A percentile compares a stretch with the other conserved stretches of the same genome.
Conservation (phyloP, 2,888 invertebrate genomes). For the Pristionchus exspectatus region DNA sequence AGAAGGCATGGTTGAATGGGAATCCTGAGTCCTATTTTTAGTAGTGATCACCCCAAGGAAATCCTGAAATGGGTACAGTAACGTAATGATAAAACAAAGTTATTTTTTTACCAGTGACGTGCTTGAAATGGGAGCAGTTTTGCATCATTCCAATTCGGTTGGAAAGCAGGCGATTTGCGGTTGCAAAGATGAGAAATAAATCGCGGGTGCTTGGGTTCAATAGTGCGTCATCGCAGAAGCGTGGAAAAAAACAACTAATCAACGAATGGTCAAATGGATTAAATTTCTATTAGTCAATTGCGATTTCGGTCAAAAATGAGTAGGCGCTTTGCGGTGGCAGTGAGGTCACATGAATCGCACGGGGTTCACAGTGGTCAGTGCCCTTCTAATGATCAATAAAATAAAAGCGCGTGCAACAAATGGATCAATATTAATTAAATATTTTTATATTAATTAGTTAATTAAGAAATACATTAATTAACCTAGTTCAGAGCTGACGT, state of each 20-base stretch:
- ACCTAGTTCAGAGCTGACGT: conserved; percentile 64
- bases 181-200: neutral
- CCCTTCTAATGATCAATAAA: too few relatives aligned
- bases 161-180: neutral
- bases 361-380: too few relatives aligned
- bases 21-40: too few relatives aligned
- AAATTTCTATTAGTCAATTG: neutral
- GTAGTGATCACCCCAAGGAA: too few relatives aligned
- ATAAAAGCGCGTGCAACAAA: too few relatives aligned
- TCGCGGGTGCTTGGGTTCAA: neutral
- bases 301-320: neutral
- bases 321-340: neutral
- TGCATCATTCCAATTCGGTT: neutral
- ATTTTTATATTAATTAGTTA: neutral
- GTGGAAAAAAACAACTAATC: neutral
- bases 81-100: too few relatives aligned
- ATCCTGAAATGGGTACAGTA: too few relatives aligned
- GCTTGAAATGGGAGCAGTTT: neutral
- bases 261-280: neutral
- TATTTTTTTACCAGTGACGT: too few relatives aligned
- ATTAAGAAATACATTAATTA: neutral
- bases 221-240: neutral
- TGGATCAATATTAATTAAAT: too few relatives aligned
- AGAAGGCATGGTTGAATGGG: too few relatives aligned
- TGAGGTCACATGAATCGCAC: neutral